Percentiles rank a stretch among this genome's conserved stretches.
Evolutionary conservation across 2,113 vertebrate genomes (phyloP).

Genomic region (Pelusios castaneus): DNA sequence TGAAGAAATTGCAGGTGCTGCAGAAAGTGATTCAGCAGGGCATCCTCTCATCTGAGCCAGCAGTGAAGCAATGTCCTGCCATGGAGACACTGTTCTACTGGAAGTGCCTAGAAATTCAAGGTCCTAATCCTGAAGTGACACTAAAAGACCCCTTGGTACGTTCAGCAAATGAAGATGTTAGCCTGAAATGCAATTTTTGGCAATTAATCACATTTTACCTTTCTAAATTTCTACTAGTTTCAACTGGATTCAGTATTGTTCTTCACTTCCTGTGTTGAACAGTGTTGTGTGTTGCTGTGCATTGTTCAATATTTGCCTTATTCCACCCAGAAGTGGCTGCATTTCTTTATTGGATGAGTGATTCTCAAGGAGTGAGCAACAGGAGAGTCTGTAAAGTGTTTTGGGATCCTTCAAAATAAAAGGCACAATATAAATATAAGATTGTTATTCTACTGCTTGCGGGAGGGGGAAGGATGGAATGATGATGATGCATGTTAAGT

Average conservation of each 20-base stretch:
- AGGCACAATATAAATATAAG: background rate
- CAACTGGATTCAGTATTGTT: background rate
- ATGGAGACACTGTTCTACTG: background rate
- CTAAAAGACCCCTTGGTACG: background rate
- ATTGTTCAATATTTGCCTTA: background rate
- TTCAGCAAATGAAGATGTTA: background rate
- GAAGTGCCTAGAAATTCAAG: background rate
- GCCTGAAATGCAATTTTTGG: background rate
- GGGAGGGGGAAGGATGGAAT: background rate
- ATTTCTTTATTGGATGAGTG: background rate
- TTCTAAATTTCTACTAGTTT: background rate
- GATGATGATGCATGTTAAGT: background rate
- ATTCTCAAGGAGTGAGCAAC: background rate
- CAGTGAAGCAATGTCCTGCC: constrained; percentile 11
- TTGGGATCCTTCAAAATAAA: background rate
- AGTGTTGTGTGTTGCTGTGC: background rate
- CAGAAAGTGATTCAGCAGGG: constrained; percentile 53
- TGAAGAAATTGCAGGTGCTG: constrained; percentile 4
- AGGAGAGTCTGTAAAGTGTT: background rate
- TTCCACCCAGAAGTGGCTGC: background rate
- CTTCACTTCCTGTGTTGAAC: background rate
- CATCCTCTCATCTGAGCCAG: constrained; percentile 47
- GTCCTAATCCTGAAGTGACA: background rate
- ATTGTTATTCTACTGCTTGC: background rate
- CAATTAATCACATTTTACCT: background rate